phyloP scores from a whole-genome alignment of 2,888 invertebrate species.

The Sarcophaga variegata region DNA sequence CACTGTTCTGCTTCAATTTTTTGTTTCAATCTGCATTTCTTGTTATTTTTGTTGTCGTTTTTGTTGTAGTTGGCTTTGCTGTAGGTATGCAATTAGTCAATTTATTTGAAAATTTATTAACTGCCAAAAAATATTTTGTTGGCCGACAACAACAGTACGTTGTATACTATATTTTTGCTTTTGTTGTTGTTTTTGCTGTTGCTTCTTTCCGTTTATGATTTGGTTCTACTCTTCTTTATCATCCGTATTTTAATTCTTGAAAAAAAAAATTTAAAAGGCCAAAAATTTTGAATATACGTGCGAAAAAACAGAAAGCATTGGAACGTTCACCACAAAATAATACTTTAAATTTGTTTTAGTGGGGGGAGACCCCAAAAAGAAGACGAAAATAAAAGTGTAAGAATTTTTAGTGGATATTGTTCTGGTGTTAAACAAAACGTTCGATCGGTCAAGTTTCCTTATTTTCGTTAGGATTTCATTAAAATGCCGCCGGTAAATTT shows the following conservation, averaged over 20 bases:
- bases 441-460: conserved; percentile 12
- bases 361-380: not conserved
- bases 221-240: not conserved
- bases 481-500: conserved; percentile 79
- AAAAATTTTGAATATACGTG: conserved; percentile 15
- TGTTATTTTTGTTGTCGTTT: conserved; percentile 25
- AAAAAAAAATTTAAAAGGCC: conserved; percentile 30
- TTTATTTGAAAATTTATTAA: conserved; percentile 79
- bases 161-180: not conserved
- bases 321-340: not conserved
- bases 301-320: not conserved
- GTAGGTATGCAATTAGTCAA: conserved; percentile 79
- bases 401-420: conserved; percentile 23
- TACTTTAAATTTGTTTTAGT: conserved; percentile 21
- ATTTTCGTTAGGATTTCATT: not conserved
- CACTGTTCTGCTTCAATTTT: conserved; percentile 42
- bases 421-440: not conserved
- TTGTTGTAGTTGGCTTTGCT: conserved; percentile 66
- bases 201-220: conserved; percentile 26
- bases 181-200: conserved; percentile 11
- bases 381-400: conserved; percentile 11
- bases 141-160: conserved; percentile 59
- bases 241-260: not conserved
- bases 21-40: not conserved
- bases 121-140: conserved; percentile 75